Conservation (phyloP, 2,888 invertebrate species). For the Agapostemon virescens region DNA sequence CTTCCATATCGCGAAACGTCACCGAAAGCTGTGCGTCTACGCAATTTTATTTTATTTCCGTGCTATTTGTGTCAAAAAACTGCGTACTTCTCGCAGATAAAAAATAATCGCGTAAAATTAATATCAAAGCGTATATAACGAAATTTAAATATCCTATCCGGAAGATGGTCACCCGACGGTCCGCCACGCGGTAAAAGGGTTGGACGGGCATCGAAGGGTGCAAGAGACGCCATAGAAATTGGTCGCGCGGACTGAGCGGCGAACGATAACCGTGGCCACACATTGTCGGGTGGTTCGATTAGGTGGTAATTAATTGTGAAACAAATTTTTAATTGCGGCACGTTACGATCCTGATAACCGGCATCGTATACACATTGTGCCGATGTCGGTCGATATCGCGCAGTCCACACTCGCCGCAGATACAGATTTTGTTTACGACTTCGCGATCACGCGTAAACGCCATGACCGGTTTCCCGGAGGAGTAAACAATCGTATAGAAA, state of each 20-base stretch:
- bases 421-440: constrained; percentile 74
- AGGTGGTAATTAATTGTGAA: constrained; percentile 48
- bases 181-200: neutral
- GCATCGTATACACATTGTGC: constrained; percentile 18
- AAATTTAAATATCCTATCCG: constrained; percentile 5
- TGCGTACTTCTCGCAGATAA: neutral
- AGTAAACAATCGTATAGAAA: constrained; percentile 68
- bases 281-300: neutral
- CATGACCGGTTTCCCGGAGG: constrained; percentile 64
- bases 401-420: constrained; percentile 47
- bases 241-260: neutral
- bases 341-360: constrained; percentile 36
- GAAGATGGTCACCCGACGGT: neutral
- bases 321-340: constrained; percentile 55
- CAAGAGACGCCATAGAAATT: neutral
- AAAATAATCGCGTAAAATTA: neutral
- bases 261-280: neutral
- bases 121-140: neutral
- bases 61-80: neutral
- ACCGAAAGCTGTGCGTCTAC: neutral
- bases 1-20: neutral
- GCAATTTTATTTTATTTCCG: neutral
- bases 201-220: neutral
- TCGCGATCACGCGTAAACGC: constrained; percentile 71
- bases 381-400: constrained; percentile 55